Evolutionary conservation across 1,140 invertebrate genomes (phyloP), one percentile per base, ranked within the genome.

Genomic region (Wiebesia pumilae): DNA sequence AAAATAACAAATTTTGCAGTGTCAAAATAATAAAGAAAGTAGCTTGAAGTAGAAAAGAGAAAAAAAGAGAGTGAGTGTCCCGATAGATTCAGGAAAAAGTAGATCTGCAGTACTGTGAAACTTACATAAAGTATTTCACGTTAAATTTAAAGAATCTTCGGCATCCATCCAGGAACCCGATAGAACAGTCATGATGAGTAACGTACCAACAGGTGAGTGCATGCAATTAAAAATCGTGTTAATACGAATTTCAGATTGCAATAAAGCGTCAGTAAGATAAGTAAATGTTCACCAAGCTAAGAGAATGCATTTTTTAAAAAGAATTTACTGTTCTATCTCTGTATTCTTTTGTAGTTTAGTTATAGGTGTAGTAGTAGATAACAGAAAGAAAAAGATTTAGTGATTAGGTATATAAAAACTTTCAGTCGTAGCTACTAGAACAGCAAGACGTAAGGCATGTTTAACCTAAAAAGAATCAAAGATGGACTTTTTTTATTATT

Each of bases 161-260:
- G 10, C 14, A 27, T 27, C 21, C 0, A 62, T 27, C 14, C 24
- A 24, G 24, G 21, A 62, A 27, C 24, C 24, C 3, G 24, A 62
- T 24, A 62, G 3, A 62, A 35, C 35, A 51, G 65, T 24, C n/a
- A 88, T 90, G 81, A 92, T 92, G 91, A 92, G 89, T 85, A 90
- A 87, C 89, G 87, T 92, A 88, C 90, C 91, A 92, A 92, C 91
- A 92, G 91, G 91, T 92, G 90, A 91, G 91, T 62, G 19, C 12
- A 58, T n/a, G 3, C 38, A 47, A 14, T 69, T 51, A 19, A 38
- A 38, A 6, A n/a, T 27, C 27, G 7, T 30, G 7, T 65, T 27
- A 27, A 65, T 30, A 30, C 21, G 10, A 71, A 27, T 19, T 16
- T 38, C 0, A 47, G 43, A 38, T 21, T 4, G 38, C 35, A 10